Percentiles rank a stretch among this genome's conserved stretches.
Evolutionary conservation across 2,888 invertebrate species (phyloP).

Genomic region (Isoperla grammatica): DNA sequence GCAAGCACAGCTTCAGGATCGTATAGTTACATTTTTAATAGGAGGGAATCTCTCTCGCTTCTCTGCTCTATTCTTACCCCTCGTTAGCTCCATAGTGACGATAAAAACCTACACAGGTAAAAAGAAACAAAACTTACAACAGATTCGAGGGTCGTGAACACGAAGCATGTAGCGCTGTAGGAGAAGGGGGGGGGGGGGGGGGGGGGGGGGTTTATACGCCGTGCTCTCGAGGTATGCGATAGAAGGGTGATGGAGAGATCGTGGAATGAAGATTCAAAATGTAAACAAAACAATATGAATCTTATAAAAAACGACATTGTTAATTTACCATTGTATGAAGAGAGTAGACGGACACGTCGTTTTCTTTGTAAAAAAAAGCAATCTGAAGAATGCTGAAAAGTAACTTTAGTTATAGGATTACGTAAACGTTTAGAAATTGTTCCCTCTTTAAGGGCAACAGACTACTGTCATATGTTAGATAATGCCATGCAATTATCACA

Average conservation of each 20-base stretch:
- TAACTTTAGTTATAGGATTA: no score
- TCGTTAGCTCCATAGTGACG: slow-evolving; percentile 17
- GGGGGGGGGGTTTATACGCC: slow-evolving; percentile 7
- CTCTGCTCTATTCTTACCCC: slow-evolving; percentile 16
- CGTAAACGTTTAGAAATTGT: no score
- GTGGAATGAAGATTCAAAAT: slow-evolving; percentile 11
- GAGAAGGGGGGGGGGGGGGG: neutral
- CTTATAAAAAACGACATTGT: neutral
- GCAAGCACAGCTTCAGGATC: neutral
- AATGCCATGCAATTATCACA: no score
- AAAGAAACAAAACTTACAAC: slow-evolving; percentile 14
- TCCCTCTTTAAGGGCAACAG: no score
- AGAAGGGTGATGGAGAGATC: slow-evolving; percentile 1
- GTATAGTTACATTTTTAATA: slow-evolving; percentile 16
- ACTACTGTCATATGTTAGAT: no score
- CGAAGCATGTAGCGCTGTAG: neutral
- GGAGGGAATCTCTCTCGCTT: slow-evolving; percentile 9
- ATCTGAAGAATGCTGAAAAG: no score
- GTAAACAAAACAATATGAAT: slow-evolving; percentile 16
- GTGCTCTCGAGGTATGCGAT: slow-evolving; percentile 16
- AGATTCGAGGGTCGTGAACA: slow-evolving; percentile 14
- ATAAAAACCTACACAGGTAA: slow-evolving; percentile 20
- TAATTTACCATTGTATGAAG: no score
- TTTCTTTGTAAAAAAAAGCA: no score
- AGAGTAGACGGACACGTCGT: no score